Evolutionary conservation across 2,888 invertebrate species (phyloP), one percentile per base, ranked within the genome.

Genomic region (Pocota personata): DNA sequence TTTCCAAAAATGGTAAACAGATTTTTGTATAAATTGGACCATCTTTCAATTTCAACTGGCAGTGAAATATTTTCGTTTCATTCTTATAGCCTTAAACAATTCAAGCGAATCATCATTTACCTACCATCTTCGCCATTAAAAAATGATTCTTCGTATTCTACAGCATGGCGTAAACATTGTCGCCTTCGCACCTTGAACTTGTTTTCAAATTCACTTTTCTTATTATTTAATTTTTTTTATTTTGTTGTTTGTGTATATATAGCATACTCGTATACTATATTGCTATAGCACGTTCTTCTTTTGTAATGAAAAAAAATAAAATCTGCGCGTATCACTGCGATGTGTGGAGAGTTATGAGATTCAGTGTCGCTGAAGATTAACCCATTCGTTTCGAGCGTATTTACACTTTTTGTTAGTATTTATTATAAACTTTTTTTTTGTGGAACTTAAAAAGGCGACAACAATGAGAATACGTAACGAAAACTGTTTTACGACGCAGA

Each of bases 101-200:
- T n/a, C 24, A 16, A 27, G 58, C 35, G 21, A 27, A 16, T 6
- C 48, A 52, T 67, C 52, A 67, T 40, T 52, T 67, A 48, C 14
- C 21, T 0, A 12, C 37, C 2, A 27, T 5, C 27, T 55, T 16
- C 7, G n/a, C 5, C 52, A 37, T 14, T 67, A 12, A 40, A n/a
- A 66, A 37, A 10, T 21, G 8, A 14, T 24, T 50, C 35, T 14
- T 10, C 35, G 46, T 27, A 32, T 2, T 12, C 16, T 16, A 16
- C 8, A 16, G 4, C 7, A n/a, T 19, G 27, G 10, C 43, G 10
- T 40, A 24, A 57, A 30, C 21, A 46, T 46, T 62, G 69, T 69
- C 76, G 69, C 43, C 52, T 82, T 69, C 32, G 76, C 76, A 82
- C 82, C 82, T 82, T 82, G 82, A 71, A 76, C 55, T 66, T 66